Evolutionary conservation across 1,140 invertebrate species (phyloP), one percentile per base, ranked within the genome.

Genomic region (Laupala kohalensis): DNA sequence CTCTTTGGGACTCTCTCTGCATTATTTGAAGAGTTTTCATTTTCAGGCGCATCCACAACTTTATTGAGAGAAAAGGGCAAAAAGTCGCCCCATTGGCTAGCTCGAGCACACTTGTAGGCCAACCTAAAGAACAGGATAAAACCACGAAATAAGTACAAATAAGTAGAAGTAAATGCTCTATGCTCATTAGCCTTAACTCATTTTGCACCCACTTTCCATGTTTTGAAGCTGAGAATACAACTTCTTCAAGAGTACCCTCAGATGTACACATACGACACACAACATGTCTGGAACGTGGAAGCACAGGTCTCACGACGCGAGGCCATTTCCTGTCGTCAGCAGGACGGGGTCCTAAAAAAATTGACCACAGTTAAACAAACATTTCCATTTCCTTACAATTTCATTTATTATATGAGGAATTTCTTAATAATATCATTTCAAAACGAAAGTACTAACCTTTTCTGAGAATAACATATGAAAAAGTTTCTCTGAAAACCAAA

Each of bases 251-350:
- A 72, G 89, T 83, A 25, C 93, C 94, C 74, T 86, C 79, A 6
- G 83, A 76, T 6, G 88, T 91, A 79, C 94, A 97, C 74, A 94
- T 77, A 66, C 89, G 83, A 78, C 93, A 96, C 76, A 92, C 85
- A 0, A 85, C 83, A 78, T 94, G 92, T 72, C 85, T 87, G 0
- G 86, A 85, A 67, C 87, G 83, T 15, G 86, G 80, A 62, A 92
- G 78, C 3, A 86, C 85, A 26, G 88, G 84, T 72, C 87, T 78
- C 0, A 97, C 87, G 68, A 95, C 79, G 71, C 93, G 83, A 0
- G 93, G 92, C 93, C 93, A 96, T 26, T 85, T 79, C 3, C 82
- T 75, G 69, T 85, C 81, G 25, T 79, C 37, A 67, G 80, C 77
- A 19, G 80, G 75, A 75, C 85, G 71, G 68, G 4, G 37, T n/a